A percentile compares a stretch with the other conserved stretches of the same genome.
These are phyloP conservation scores for Drosophila ercepeae DNA, from an alignment of 1,140 invertebrate genomes.

Conservation along the genomic window DNA sequence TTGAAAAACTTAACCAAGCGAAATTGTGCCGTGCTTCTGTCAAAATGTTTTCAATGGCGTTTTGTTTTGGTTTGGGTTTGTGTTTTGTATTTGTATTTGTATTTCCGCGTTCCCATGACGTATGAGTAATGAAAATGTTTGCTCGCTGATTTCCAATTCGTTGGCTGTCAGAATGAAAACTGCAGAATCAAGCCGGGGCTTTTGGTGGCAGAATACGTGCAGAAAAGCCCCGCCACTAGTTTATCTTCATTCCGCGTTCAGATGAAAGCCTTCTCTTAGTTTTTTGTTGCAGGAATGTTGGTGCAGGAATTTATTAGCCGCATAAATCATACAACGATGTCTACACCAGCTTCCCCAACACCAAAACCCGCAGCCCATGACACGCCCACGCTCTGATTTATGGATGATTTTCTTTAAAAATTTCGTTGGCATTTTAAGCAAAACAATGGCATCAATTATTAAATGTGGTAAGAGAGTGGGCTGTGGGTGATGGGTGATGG, in stretches of 20 bases:
- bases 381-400: slow-evolving; percentile 18
- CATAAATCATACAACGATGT: slow-evolving; percentile 49
- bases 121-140: slow-evolving; percentile 69
- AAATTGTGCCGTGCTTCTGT: slow-evolving; percentile 52
- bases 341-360: background rate
- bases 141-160: slow-evolving; percentile 56
- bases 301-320: slow-evolving; percentile 36
- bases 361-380: background rate
- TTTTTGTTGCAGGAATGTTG: slow-evolving; percentile 16
- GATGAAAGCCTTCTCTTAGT: slow-evolving; percentile 16
- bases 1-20: slow-evolving; percentile 46
- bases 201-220: slow-evolving; percentile 16
- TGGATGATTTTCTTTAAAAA: slow-evolving; percentile 15
- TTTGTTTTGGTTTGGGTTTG: slow-evolving; percentile 20
- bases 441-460: slow-evolving; percentile 42
- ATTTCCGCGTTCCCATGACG: slow-evolving; percentile 37
- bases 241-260: slow-evolving; percentile 7
- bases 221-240: too few relatives aligned
- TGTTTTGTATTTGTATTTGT: background rate
- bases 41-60: slow-evolving; percentile 43
- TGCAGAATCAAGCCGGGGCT: slow-evolving; percentile 12
- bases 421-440: slow-evolving; percentile 32
- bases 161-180: slow-evolving; percentile 43
- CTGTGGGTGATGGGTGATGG: background rate
- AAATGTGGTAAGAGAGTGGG: background rate